Base-by-base conservation (phyloP, 2,113 vertebrate genomes). In the Morone saxatilis region DNA sequence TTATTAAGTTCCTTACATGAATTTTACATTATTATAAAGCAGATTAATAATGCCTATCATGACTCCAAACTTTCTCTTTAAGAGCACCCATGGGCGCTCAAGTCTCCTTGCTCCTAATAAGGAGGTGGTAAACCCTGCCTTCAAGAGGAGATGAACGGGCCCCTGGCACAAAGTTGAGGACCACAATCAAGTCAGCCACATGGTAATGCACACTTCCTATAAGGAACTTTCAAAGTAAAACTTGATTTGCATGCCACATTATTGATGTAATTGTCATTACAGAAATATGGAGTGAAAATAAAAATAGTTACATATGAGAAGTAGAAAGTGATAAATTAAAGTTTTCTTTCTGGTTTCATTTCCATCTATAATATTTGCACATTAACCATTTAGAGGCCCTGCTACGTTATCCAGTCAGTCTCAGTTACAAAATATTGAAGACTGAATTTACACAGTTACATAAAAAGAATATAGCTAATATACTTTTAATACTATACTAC, bases 31-130 rank as follows among this genome's bases (percentile, higher is more conserved):
- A 40, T 41, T 22, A 8, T 31, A 0, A 36, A 14, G n/a, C 7
- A 50, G 0, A 13, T 45, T 45, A 13, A 71, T 25, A 20, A 51
- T 56, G 5, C 0, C 3, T 2, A 3, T 68, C 10, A 31, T 1
- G 16, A 5, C 19, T 50, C 16, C 6, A 74, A 13, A 71, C 78
- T 76, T 80, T 36, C 68, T 69, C 79, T 88, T 89, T 86, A 89
- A 88, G 79, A 77, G 71, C 78, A 50, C 41, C 38, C 40, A 53
- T n/a, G 43, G 70, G 22, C 19, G 14, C 73, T 73, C 65, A n/a
- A 40, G 65, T 80, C 69, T 77, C 59, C 51, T 61, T 88, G 25
- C 72, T 83, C 89, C 90, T 87, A 88, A 92, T 90, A 93, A 87
- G 86, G 88, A 85, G 78, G 82, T 48, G 66, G 41, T 63, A 66